Percentiles rank a stretch among this genome's conserved stretches.
These are phyloP conservation scores for Orthosia incerta DNA, from an alignment of 2,888 invertebrate species.

Conservation along the genomic window DNA sequence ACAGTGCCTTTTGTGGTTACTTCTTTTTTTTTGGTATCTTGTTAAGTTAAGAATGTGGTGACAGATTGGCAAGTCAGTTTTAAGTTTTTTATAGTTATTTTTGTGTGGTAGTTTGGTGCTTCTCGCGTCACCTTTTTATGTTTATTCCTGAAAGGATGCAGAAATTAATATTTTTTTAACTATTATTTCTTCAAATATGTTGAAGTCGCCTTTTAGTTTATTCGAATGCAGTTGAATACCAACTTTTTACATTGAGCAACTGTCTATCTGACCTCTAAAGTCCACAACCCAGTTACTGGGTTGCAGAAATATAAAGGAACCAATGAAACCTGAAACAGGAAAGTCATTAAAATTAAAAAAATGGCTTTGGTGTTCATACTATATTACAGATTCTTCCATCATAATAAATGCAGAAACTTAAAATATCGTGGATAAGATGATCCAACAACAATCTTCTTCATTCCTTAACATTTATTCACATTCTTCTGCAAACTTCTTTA, in stretches of 20 bases:
- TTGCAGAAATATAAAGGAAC: not conserved
- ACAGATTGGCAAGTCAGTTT: constrained; percentile 26
- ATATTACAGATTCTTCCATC: not conserved
- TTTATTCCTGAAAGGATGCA: not conserved
- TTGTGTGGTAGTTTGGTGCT: not conserved
- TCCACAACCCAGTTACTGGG: too few relatives aligned
- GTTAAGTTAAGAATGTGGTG: constrained; percentile 8
- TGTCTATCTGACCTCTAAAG: too few relatives aligned
- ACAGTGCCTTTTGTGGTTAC: constrained; percentile 51
- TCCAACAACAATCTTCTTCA: not conserved
- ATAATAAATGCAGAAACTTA: not conserved
- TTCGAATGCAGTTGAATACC: too few relatives aligned
- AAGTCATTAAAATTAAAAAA: not conserved
- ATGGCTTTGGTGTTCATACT: not conserved
- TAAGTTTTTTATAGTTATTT: not conserved
- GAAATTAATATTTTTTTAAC: not conserved
- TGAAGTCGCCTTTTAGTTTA: too few relatives aligned
- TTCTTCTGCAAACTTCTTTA: not conserved
- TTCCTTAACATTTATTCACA: not conserved
- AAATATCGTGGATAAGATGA: not conserved
- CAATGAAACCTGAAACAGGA: not conserved
- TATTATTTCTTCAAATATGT: too few relatives aligned
- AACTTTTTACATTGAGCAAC: too few relatives aligned
- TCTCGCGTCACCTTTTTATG: not conserved
- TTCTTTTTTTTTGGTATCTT: not conserved